Conservation (phyloP, 2,113 vertebrate species). For the Aptenodytes patagonicus region DNA sequence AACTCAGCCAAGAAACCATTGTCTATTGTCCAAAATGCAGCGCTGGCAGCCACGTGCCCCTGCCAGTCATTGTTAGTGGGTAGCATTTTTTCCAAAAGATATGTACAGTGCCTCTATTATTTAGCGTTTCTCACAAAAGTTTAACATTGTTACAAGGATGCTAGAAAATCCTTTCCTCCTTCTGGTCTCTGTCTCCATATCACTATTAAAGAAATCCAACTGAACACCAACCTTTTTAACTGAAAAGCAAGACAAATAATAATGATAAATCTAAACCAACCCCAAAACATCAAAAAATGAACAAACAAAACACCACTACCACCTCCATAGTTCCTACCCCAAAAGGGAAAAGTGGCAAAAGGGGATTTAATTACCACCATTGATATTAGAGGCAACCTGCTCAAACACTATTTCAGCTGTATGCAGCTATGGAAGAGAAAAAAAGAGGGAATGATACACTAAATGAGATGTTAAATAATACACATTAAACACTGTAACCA, state of each 20-base stretch:
- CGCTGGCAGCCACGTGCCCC: background rate
- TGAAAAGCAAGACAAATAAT: background rate
- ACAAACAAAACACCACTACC: background rate
- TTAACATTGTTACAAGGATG: background rate
- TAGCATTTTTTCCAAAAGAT: background rate
- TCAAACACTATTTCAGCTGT: background rate
- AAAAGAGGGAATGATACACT: background rate
- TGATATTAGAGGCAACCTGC: background rate
- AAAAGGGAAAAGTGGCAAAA: background rate
- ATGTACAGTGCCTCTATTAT: background rate
- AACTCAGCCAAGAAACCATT: background rate
- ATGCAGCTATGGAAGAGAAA: background rate
- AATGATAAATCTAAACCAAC: background rate
- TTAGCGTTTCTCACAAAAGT: background rate
- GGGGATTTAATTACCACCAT: background rate
- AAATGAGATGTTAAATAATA: background rate
- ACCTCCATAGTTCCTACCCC: background rate
- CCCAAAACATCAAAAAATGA: background rate
- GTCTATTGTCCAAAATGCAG: background rate
- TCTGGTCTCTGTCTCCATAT: background rate
- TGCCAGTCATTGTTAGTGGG: background rate
- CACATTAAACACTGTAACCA: background rate
- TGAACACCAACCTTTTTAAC: background rate
- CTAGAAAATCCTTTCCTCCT: background rate
- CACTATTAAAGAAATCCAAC: background rate